Percentiles rank a stretch among this genome's conserved stretches.
These are phyloP conservation scores for Platorchestia sp. DNA, from an alignment of 1,140 invertebrate genomes.

Conservation along the genomic window DNA sequence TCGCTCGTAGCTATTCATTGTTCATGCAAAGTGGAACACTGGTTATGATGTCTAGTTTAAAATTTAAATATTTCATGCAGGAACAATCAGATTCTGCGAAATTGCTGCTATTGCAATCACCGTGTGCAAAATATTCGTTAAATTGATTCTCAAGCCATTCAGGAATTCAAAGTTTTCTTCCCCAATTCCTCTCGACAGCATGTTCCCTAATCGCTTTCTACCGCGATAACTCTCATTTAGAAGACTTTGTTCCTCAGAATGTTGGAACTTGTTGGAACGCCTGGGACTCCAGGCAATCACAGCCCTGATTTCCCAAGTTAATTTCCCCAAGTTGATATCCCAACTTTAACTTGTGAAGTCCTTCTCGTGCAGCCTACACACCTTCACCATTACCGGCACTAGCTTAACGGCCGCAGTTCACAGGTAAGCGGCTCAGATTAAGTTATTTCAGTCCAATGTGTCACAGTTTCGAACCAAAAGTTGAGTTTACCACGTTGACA, in stretches of 20 bases:
- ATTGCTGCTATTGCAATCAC: background rate
- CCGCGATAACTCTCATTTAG: background rate
- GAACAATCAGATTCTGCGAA: background rate
- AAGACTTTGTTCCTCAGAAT: background rate
- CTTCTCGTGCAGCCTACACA: background rate
- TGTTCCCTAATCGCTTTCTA: background rate
- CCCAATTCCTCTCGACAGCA: background rate
- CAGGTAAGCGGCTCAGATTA: too few species aligned
- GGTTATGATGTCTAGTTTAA: background rate
- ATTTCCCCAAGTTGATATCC: background rate
- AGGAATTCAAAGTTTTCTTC: background rate
- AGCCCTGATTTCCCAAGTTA: background rate
- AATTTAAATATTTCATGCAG: background rate
- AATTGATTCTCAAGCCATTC: background rate
- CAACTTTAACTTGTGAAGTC: background rate
- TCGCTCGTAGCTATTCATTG: too few species aligned
- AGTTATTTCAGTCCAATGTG: too few species aligned
- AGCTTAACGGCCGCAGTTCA: too few species aligned
- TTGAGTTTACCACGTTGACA: too few species aligned
- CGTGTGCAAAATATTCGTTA: background rate
- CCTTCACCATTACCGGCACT: too few species aligned
- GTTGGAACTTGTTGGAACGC: background rate
- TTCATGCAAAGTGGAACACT: too few species aligned
- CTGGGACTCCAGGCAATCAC: background rate
- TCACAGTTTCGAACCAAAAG: too few species aligned